Percentiles rank a stretch among this genome's conserved stretches.
phyloP scores from a whole-genome alignment of 2,888 invertebrate genomes.

The Sarcophaga caerulescens region DNA sequence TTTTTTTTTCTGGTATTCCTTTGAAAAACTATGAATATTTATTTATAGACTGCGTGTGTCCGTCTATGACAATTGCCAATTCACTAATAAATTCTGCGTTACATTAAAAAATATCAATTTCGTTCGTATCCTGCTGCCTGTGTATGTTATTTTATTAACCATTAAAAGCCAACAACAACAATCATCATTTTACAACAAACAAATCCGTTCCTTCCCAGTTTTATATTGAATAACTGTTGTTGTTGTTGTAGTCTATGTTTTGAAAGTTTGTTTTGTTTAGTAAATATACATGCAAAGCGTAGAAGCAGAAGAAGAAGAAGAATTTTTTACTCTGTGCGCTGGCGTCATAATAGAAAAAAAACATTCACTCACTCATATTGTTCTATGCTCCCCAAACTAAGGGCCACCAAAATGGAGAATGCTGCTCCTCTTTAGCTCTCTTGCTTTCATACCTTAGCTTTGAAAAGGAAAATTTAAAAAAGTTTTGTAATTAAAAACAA shows the following conservation, averaged over 20 bases:
- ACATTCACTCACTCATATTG: conserved; percentile 58
- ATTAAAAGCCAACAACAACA: conserved; percentile 42
- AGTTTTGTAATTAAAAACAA: too few species aligned
- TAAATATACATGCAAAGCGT: conserved; percentile 43
- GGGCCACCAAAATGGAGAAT: background rate
- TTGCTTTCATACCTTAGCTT: too few species aligned
- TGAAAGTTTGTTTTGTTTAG: conserved; percentile 55
- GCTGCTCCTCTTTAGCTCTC: too few species aligned
- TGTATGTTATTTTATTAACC: conserved; percentile 31
- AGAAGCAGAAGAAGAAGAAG: background rate
- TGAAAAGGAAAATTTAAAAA: too few species aligned
- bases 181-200: background rate
- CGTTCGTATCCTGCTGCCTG: conserved; percentile 60
- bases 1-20: background rate
- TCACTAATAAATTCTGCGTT: conserved; percentile 68
- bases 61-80: conserved; percentile 67
- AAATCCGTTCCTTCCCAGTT: background rate
- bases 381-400: conserved; percentile 18
- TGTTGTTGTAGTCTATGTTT: background rate
- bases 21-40: conserved; percentile 22
- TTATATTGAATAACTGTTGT: too few species aligned
- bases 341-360: conserved; percentile 65
- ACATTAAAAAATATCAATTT: conserved; percentile 62
- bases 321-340: conserved; percentile 66
- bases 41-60: conserved; percentile 41